These are phyloP conservation scores for Hydropsyche tenuis DNA, from an alignment of 1,140 invertebrate genomes.

Conservation along the genomic window DNA sequence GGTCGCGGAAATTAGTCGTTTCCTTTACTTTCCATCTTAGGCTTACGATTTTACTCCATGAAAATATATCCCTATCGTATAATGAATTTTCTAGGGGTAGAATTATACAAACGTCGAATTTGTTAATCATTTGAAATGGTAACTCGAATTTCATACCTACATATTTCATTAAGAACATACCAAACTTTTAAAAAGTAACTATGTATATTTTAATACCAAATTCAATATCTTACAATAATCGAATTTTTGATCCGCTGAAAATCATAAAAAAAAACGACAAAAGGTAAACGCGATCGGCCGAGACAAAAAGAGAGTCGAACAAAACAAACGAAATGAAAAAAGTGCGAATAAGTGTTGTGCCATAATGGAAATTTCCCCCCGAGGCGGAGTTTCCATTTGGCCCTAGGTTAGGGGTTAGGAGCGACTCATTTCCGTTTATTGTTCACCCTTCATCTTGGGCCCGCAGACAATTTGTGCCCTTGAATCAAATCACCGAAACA, in stretches of 20 bases:
- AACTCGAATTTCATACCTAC: not conserved
- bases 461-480: slow-evolving; percentile 33
- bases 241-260: too few relatives aligned
- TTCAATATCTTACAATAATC: too few relatives aligned
- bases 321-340: too few relatives aligned
- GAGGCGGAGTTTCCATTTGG: slow-evolving; percentile 42
- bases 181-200: too few relatives aligned
- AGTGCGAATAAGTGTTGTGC: not conserved
- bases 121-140: not conserved
- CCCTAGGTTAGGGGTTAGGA: slow-evolving; percentile 17
- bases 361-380: slow-evolving; percentile 32
- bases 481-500: slow-evolving; percentile 47
- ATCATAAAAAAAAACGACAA: not conserved
- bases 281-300: not conserved
- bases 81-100: not conserved
- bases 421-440: slow-evolving; percentile 48
- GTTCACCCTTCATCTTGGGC: slow-evolving; percentile 45
- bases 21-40: slow-evolving; percentile 39
- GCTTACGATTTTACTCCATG: slow-evolving; percentile 19
- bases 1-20: slow-evolving; percentile 41
- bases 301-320: not conserved
- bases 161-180: too few relatives aligned
- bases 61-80: slow-evolving; percentile 3
- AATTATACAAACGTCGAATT: slow-evolving; percentile 2
- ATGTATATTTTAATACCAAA: too few relatives aligned